Evolutionary conservation across 2,888 invertebrate species (phyloP), one percentile per base, ranked within the genome.

Genomic region (Abrostola tripartita): DNA sequence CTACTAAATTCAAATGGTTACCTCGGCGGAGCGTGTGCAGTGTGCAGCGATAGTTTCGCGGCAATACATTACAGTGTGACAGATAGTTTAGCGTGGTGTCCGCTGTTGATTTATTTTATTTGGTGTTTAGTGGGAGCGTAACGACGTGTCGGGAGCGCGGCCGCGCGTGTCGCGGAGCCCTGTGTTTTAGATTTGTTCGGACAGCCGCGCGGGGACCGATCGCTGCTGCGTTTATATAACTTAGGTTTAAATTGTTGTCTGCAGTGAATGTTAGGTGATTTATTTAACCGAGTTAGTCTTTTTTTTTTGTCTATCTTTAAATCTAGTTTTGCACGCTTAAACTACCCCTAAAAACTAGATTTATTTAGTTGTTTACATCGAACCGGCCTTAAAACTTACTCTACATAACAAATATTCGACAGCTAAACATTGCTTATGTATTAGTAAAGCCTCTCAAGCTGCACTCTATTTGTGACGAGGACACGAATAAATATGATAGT

Each of bases 81-180:
- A 79, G 64, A 69, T 67, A 76, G 73, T 76, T 76, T 76, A 73
- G 67, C 62, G 62, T 14, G 51, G 69, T 65, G 65, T 76, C 73
- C 57, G 51, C 64, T 63, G 66, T 76, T 79, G 73, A 76, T 76
- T 65, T 76, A 76, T 76, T 78, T 76, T 67, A 69, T 73, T 79
- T 65, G 62, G 60, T 76, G 68, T 76, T 62, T 71, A 76, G 61
- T 67, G 61, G 41, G 37, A 53, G 53, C 61, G 76, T 76, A 62
- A 58, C 57, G 37, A 61, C 47, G 50, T 58, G 71, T 61, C 57
- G 49, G 50, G 2, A 5, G 24, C 40, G 61, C 35, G 49, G 6
- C 51, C 24, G 57, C n/a, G 47, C 70, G 49, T 41, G 56, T 40
- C 65, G 37, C 44, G 14, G 6, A 38, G n/a, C 61, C 60, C 52